A percentile compares a stretch with the other conserved stretches of the same genome.
Evolutionary conservation across 2,888 invertebrate genomes (phyloP).

Genomic region (Euzophera pinguis): DNA sequence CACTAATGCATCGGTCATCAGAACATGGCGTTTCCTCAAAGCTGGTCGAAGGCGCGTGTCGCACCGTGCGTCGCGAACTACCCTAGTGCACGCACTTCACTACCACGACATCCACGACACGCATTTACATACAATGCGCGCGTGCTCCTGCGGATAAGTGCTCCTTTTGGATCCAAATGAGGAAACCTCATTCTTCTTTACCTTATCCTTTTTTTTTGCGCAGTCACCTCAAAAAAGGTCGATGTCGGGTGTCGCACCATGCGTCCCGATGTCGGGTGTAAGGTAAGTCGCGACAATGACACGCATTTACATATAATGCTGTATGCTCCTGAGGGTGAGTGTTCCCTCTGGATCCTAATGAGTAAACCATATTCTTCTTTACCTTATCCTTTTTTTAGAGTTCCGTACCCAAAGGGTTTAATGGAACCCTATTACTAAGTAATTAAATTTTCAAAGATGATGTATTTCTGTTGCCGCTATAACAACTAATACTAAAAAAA

Average conservation of each 20-base stretch:
- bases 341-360: not conserved
- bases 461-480: too few species aligned
- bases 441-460: too few species aligned
- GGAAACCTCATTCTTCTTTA: too few species aligned
- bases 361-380: too few species aligned
- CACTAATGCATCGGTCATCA: not conserved
- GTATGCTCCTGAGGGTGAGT: conserved; percentile 52
- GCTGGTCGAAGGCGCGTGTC: not conserved
- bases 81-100: not conserved
- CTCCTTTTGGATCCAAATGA: not conserved
- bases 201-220: too few species aligned
- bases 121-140: conserved; percentile 72
- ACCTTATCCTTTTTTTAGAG: too few species aligned
- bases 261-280: too few species aligned
- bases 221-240: too few species aligned
- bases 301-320: conserved; percentile 71
- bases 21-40: not conserved
- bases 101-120: conserved; percentile 18
- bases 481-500: too few species aligned
- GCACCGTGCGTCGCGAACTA: not conserved
- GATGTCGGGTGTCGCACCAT: too few species aligned
- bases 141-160: conserved; percentile 50
- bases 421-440: too few species aligned
- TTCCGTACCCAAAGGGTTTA: too few species aligned
- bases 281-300: conserved; percentile 14